A percentile compares a stretch with the other conserved stretches of the same genome.
Evolutionary conservation across 37 sponge, comb jelly and placozoan species (phyloP).

Genomic region (Cliona cf. orientalis): DNA sequence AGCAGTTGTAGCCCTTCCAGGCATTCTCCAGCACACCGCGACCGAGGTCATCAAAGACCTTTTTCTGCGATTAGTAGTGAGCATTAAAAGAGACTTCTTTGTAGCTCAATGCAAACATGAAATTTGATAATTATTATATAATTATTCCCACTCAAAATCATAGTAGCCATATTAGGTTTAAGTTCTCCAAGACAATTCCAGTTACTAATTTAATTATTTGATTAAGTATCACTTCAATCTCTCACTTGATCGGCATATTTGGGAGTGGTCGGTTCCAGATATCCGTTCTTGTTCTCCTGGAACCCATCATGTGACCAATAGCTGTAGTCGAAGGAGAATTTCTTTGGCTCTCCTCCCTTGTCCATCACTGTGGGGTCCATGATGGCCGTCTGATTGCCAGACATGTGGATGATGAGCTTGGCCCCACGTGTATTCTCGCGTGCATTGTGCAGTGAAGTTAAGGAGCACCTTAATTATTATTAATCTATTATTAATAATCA

Average conservation of each 20-base stretch:
- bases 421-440: conserved; percentile 65
- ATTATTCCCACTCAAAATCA: not conserved
- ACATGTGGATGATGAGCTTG: conserved; percentile 70
- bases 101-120: too few relatives aligned
- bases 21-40: conserved; percentile 78
- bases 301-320: conserved; percentile 82
- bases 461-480: not conserved
- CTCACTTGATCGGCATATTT: conserved; percentile 75
- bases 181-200: too few relatives aligned
- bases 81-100: too few relatives aligned
- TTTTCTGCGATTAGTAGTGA: too few relatives aligned
- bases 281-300: conserved; percentile 50
- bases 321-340: conserved; percentile 79
- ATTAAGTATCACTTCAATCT: not conserved
- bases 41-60: conserved; percentile 81
- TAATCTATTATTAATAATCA: too few relatives aligned
- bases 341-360: conserved; percentile 37
- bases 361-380: conserved; percentile 28
- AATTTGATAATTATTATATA: not conserved
- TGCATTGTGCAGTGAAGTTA: conserved; percentile 41
- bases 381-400: conserved; percentile 55
- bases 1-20: conserved; percentile 84
- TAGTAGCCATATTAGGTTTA: not conserved
- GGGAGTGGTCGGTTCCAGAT: conserved; percentile 41
- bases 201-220: not conserved